Evolutionary conservation across 2,797 vertebrate species (phyloP), one percentile per base, ranked within the genome.

Genomic region (Anabas testudineus): DNA sequence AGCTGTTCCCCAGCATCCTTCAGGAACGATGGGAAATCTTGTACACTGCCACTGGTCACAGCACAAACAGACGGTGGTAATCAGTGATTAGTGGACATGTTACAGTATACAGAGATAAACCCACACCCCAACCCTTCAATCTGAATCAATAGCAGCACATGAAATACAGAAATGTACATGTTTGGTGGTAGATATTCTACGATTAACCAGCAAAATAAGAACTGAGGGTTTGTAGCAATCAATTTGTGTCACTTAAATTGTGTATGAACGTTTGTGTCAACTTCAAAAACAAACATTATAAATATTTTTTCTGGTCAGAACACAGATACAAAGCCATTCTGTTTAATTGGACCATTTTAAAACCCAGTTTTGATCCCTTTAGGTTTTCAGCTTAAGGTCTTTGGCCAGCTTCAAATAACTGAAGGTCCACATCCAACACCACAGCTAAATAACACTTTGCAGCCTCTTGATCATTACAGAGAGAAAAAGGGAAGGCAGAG

Each of bases 1-100:
- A 94, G 92, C 92, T 93, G 92, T 93, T 93, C 87, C 70, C 84
- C 86, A 12, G 80, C 87, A 83, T 92, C 89, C 90, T 93, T 92
- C 87, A 93, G 92, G 92, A 92, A 90, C 76, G 89, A 81, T 82
- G 90, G 84, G 91, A 86, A 91, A 91, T 91, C 89, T 86, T 86
- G 88, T 81, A 73, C 76, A 47, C 87, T 64, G 85, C 86, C 77
- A 90, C 84, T 81, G 91, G 92, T 93, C 90, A 91, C 86, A 84
- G 81, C 87, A 82, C 87, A 85, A 87, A 84, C 88, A 89, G 88
- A 89, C 88, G 86, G 83, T 85, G 85, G 86, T 90, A 91, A 92
- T 90, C 90, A 91, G 86, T 76, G 89, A 92, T 91, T 88, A 88
- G 86, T 87, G 89, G 86, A 91, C 87, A 87, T 88, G 89, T 89